Evolutionary conservation across 2,797 vertebrate species (phyloP).

Genomic region (Danio albolineatus): DNA sequence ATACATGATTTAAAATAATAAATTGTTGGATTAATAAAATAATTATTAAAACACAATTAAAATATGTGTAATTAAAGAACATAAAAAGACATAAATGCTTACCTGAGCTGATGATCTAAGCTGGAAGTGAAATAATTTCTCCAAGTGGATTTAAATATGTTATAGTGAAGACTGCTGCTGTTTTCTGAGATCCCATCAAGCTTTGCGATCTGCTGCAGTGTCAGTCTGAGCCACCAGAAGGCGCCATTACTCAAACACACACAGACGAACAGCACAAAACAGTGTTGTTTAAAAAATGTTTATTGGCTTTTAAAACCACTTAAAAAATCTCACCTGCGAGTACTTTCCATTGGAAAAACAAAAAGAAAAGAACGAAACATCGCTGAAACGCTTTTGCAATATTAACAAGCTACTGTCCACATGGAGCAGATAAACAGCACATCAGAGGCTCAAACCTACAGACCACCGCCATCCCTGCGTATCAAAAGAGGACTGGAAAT

Average conservation of each 20-base stretch:
- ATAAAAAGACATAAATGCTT: too few species aligned
- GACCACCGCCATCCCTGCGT: slow-evolving; percentile 77
- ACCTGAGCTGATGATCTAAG: too few species aligned
- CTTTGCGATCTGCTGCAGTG: background rate
- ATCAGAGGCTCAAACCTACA: slow-evolving; percentile 84
- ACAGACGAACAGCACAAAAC: slow-evolving; percentile 31
- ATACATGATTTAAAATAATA: too few species aligned
- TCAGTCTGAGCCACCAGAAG: slow-evolving; percentile 32
- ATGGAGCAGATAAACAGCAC: slow-evolving; percentile 98
- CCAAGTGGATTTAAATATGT: too few species aligned
- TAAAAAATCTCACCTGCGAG: slow-evolving; percentile 98
- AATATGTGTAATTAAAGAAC: too few species aligned
- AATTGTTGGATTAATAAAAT: too few species aligned
- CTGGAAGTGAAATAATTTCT: too few species aligned
- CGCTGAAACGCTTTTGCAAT: slow-evolving; percentile 93
- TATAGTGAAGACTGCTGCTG: too few species aligned
- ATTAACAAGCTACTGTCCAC: slow-evolving; percentile 98
- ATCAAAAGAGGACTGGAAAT: slow-evolving; percentile 81
- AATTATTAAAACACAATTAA: too few species aligned
- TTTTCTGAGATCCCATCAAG: too few species aligned
- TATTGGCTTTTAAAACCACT: slow-evolving; percentile 99
- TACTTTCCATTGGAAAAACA: slow-evolving; percentile 97
- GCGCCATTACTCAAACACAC: background rate
- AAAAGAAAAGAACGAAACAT: slow-evolving; percentile 70
- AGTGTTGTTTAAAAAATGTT: slow-evolving; percentile 89